phyloP scores from a whole-genome alignment of 1,140 invertebrate genomes.

The Sitophilus oryzae region DNA sequence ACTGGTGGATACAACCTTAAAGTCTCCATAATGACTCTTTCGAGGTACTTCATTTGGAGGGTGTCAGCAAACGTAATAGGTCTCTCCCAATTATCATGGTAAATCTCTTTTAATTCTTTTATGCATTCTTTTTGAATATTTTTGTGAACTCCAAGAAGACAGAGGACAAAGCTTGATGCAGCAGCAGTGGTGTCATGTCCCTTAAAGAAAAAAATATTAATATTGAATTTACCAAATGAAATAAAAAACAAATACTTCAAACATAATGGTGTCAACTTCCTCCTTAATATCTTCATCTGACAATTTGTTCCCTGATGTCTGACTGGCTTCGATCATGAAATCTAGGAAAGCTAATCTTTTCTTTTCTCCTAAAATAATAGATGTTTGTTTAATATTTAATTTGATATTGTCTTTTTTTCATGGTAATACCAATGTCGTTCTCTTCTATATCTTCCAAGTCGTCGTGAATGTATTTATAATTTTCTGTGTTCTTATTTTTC shows the following conservation, averaged over 20 bases:
- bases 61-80: conserved; percentile 67
- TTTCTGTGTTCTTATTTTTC: conserved; percentile 45
- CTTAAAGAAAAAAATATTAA: not conserved
- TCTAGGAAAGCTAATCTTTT: conserved; percentile 90
- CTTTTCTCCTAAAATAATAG: conserved; percentile 59
- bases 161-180: conserved; percentile 79
- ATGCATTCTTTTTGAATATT: conserved; percentile 67
- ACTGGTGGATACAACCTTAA: conserved; percentile 81
- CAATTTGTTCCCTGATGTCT: conserved; percentile 65
- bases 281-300: conserved; percentile 84
- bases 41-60: conserved; percentile 73
- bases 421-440: conserved; percentile 49
- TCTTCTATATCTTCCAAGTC: conserved; percentile 68
- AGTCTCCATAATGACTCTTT: conserved; percentile 74
- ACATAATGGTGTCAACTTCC: conserved; percentile 91
- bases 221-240: not conserved
- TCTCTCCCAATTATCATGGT: conserved; percentile 63
- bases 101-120: conserved; percentile 74
- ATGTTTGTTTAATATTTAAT: too few relatives aligned
- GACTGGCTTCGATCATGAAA: conserved; percentile 75
- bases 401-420: not conserved
- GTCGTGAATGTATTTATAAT: conserved; percentile 64
- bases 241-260: conserved; percentile 55
- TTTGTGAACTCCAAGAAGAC: conserved; percentile 70
- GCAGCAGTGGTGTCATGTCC: conserved; percentile 90